These are phyloP conservation scores for Aegotheles bennettii DNA, from an alignment of 2,113 vertebrate genomes.

Conservation along the genomic window DNA sequence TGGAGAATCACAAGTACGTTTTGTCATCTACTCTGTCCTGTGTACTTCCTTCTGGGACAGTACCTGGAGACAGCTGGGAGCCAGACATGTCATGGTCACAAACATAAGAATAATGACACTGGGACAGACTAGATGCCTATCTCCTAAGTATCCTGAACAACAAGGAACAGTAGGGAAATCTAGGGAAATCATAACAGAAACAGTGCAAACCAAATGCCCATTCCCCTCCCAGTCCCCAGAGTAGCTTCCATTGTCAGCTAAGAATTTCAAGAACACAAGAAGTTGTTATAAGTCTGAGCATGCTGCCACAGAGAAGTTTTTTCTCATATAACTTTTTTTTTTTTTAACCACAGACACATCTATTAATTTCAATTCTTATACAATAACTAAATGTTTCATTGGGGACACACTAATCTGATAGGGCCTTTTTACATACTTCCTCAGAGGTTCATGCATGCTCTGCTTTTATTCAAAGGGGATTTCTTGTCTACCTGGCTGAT, in stretches of 20 bases:
- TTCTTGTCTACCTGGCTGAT: slow-evolving; percentile 35
- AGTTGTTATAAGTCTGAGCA: neutral
- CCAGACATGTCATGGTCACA: neutral
- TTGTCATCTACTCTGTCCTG: neutral
- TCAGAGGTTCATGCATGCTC: neutral
- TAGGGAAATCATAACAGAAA: neutral
- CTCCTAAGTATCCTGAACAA: neutral
- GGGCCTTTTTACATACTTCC: neutral
- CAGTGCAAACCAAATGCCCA: neutral
- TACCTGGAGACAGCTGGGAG: neutral
- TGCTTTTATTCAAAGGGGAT: slow-evolving; percentile 8
- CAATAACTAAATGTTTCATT: neutral
- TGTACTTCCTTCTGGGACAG: neutral
- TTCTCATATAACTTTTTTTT: neutral
- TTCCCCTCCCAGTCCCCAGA: neutral
- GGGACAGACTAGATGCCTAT: neutral
- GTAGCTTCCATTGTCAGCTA: neutral
- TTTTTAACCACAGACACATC: neutral
- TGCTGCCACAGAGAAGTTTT: neutral
- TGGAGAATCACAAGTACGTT: neutral
- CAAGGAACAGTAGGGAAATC: neutral
- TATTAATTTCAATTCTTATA: neutral
- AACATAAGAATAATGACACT: neutral
- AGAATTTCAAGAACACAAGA: neutral
- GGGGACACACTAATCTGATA: neutral